Percentiles rank a stretch among this genome's conserved stretches.
Conservation (phyloP, 1,140 invertebrate species). For the Drosophila sp. region DNA sequence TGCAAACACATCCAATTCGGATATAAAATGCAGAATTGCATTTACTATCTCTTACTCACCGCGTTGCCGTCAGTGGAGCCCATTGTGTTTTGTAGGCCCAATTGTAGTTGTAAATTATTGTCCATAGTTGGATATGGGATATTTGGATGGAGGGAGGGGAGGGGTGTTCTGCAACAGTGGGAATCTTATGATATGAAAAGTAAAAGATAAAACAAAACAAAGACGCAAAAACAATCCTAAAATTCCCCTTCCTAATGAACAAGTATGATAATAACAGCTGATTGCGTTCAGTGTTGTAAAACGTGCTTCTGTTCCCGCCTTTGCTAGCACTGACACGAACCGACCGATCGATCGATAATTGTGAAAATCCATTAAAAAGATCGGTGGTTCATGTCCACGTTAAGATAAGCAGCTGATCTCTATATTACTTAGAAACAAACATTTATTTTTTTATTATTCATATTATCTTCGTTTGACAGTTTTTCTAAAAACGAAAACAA, state of each 20-base stretch:
- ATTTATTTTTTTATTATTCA: too few species aligned
- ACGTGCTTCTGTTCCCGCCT: background rate
- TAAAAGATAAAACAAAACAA: background rate
- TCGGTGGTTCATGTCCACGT: background rate
- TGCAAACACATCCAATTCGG: background rate
- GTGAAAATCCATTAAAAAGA: background rate
- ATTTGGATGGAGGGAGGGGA: background rate
- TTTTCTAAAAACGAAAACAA: too few species aligned
- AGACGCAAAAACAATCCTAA: background rate
- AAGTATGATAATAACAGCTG: slow-evolving; percentile 1
- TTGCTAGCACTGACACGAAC: background rate
- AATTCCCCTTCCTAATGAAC: background rate
- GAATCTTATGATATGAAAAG: background rate
- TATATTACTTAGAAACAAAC: background rate
- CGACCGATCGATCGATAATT: background rate
- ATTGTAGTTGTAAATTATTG: background rate
- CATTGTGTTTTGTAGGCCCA: background rate
- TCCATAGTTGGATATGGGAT: background rate
- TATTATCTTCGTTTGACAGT: too few species aligned
- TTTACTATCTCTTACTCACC: background rate
- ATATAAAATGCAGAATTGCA: background rate
- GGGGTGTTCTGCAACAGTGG: background rate
- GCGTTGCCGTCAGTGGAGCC: background rate
- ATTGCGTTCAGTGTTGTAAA: background rate
- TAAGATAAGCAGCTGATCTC: background rate